Percentiles rank a stretch among this genome's conserved stretches.
Evolutionary conservation across 1,140 invertebrate species (phyloP).

Genomic region (Drosophila virilis): DNA sequence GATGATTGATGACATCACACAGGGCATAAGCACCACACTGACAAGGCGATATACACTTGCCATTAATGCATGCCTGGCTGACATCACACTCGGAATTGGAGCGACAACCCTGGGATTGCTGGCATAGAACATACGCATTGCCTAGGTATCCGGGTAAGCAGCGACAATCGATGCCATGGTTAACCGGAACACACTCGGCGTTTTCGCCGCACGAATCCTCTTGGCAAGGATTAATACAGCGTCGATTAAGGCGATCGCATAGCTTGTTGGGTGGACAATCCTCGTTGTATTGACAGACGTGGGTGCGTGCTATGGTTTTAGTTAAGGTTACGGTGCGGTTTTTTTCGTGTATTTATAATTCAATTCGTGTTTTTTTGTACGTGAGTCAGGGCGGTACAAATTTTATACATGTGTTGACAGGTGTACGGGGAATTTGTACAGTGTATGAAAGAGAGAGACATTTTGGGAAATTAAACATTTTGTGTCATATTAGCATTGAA

Average conservation of each 20-base stretch:
- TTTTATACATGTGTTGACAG: slow-evolving; percentile 60
- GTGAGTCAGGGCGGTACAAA: slow-evolving; percentile 51
- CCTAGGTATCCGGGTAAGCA: slow-evolving; percentile 91
- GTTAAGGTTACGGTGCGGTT: slow-evolving; percentile 82
- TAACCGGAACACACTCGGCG: slow-evolving; percentile 90
- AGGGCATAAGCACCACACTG: slow-evolving; percentile 90
- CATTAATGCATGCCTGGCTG: slow-evolving; percentile 90
- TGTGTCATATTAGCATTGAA: slow-evolving; percentile 63
- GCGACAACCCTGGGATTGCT: slow-evolving; percentile 88
- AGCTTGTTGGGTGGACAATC: slow-evolving; percentile 93
- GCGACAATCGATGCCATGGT: slow-evolving; percentile 91
- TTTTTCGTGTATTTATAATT: slow-evolving; percentile 70
- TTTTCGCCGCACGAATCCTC: slow-evolving; percentile 93
- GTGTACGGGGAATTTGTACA: slow-evolving; percentile 76
- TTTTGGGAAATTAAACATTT: slow-evolving; percentile 52
- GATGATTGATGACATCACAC: slow-evolving; percentile 91
- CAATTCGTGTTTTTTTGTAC: slow-evolving; percentile 41
- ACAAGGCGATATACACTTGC: slow-evolving; percentile 90
- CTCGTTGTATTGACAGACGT: slow-evolving; percentile 95
- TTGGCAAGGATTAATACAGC: slow-evolving; percentile 93
- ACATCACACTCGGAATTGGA: slow-evolving; percentile 88
- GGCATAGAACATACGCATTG: slow-evolving; percentile 91
- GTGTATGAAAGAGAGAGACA: slow-evolving; percentile 69
- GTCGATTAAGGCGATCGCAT: slow-evolving; percentile 92
- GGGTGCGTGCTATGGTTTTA: slow-evolving; percentile 85